Conservation (phyloP, 2,113 vertebrate genomes). For the Periophthalmus modestus region DNA sequence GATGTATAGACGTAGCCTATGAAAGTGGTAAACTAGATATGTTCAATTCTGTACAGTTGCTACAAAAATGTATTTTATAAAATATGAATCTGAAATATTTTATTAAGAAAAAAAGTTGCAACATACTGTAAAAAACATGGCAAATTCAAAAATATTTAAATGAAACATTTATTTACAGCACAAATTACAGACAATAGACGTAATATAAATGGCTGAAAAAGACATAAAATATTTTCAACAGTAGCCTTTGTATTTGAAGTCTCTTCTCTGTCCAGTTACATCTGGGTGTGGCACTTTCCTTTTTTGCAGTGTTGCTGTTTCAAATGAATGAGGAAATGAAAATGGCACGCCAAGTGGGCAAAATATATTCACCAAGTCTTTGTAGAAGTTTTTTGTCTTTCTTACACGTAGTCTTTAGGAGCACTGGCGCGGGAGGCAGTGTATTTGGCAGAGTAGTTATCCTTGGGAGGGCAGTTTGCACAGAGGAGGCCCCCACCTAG, state of each 20-base stretch:
- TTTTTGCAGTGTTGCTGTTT: not conserved
- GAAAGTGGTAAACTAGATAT: not conserved
- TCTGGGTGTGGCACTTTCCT: conserved; percentile 1
- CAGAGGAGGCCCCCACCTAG: conserved; percentile 86
- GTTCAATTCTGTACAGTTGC: not conserved
- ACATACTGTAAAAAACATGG: not conserved
- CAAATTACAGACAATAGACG: not conserved
- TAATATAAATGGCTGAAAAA: not conserved
- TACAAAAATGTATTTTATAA: not conserved
- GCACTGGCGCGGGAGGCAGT: conserved; percentile 70
- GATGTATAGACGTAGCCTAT: not conserved
- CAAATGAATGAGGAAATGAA: not conserved
- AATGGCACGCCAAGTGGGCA: not conserved
- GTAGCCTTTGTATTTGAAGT: not conserved
- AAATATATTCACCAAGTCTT: not conserved
- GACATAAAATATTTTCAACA: not conserved
- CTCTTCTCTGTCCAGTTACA: not conserved
- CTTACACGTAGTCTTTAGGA: conserved; percentile 86
- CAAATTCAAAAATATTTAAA: not conserved
- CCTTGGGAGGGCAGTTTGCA: conserved; percentile 84
- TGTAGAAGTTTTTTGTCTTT: not conserved
- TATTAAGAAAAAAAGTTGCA: not conserved
- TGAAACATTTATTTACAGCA: not conserved
- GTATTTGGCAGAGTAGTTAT: conserved; percentile 85
- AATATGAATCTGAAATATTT: not conserved